Evolutionary conservation across 2,113 vertebrate species (phyloP).

Genomic region (Noturus placidus): DNA sequence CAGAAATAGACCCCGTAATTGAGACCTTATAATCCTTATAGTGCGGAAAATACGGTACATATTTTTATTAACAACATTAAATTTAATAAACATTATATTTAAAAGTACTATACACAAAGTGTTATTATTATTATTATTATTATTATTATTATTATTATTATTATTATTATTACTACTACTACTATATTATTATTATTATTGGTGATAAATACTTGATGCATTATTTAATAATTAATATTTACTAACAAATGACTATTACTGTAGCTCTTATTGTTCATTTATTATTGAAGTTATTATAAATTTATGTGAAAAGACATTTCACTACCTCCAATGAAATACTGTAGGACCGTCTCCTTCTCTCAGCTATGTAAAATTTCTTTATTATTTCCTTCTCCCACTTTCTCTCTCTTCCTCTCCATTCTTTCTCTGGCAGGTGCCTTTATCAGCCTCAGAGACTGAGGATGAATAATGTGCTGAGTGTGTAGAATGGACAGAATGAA

Average conservation of each 20-base stretch:
- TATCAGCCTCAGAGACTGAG: slow-evolving; percentile 30
- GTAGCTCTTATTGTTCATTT: background rate
- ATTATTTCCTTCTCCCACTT: background rate
- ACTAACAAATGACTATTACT: background rate
- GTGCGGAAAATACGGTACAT: no score
- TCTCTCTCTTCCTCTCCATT: background rate
- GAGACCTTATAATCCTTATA: no score
- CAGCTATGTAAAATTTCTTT: slow-evolving; percentile 6
- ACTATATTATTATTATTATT: background rate
- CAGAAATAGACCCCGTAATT: no score
- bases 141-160: background rate
- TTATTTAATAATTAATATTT: background rate
- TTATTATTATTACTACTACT: background rate
- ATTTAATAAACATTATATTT: no score
- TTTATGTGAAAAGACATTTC: background rate
- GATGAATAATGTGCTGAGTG: slow-evolving; percentile 43
- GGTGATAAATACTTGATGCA: background rate
- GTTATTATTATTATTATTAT: background rate
- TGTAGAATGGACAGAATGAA: slow-evolving; percentile 16
- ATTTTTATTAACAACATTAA: background rate
- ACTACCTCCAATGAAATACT: background rate
- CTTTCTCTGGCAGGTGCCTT: slow-evolving; percentile 49
- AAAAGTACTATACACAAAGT: background rate
- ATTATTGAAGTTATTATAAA: background rate
- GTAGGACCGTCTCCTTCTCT: background rate